Conservation (phyloP, 2,113 vertebrate species). For the Esox niger region DNA sequence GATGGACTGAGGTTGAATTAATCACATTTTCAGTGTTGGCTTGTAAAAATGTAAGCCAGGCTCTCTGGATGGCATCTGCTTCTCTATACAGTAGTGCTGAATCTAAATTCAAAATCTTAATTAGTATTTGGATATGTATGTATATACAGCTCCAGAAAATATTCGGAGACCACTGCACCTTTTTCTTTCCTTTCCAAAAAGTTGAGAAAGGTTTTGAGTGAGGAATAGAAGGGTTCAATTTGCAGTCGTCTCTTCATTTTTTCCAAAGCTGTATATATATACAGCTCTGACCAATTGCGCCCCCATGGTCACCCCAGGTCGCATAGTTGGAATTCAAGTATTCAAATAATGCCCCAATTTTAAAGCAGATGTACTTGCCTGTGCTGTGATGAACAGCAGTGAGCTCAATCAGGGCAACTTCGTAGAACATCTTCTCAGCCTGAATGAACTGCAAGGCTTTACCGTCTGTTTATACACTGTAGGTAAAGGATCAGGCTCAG, state of each 20-base stretch:
- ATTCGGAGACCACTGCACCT: too few species aligned
- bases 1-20: conserved; percentile 28
- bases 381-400: conserved; percentile 61
- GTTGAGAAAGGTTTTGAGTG: too few species aligned
- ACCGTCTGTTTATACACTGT: conserved; percentile 77
- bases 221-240: too few species aligned
- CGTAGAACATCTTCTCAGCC: conserved; percentile 78
- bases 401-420: conserved; percentile 73
- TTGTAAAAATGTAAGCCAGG: not conserved
- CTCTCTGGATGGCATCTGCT: not conserved
- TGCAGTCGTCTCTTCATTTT: too few species aligned
- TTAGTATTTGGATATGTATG: too few species aligned
- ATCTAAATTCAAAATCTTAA: too few species aligned
- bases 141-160: too few species aligned
- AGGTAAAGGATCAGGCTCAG: conserved; percentile 68
- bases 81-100: not conserved
- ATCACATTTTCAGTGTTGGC: conserved; percentile 11
- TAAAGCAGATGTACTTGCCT: conserved; percentile 69
- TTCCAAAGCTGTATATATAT: too few species aligned
- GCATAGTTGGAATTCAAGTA: too few species aligned
- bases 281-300: too few species aligned
- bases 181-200: too few species aligned
- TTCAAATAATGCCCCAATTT: not conserved
- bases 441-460: conserved; percentile 74
- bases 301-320: too few species aligned